Evolutionary conservation across 2,113 vertebrate genomes (phyloP).

Genomic region (Ceyx melanurus): DNA sequence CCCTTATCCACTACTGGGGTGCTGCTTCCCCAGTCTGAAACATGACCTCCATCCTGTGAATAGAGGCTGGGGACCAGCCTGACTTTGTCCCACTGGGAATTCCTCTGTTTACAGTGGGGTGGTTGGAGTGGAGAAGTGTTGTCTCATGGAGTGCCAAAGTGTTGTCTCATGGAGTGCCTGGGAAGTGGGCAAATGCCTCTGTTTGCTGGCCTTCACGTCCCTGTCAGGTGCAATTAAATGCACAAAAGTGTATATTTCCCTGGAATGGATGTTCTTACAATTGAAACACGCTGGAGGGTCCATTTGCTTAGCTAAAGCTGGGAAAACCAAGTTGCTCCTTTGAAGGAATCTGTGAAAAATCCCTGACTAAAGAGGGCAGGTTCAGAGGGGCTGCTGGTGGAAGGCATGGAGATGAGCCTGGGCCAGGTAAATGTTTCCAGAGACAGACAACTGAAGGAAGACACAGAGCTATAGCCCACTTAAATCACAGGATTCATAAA

Average conservation of each 20-base stretch:
- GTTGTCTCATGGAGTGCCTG: neutral
- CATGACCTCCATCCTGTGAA: neutral
- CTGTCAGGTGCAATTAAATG: neutral
- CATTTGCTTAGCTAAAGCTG: neutral
- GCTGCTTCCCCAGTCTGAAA: neutral
- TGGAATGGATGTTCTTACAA: neutral
- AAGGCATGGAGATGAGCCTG: neutral
- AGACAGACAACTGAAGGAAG: neutral
- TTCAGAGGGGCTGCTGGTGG: neutral
- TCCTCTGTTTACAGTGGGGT: neutral
- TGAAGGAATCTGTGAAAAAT: neutral
- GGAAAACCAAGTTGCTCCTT: neutral
- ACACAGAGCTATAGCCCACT: neutral
- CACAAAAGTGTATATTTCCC: neutral
- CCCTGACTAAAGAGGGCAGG: neutral
- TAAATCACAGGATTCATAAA: neutral
- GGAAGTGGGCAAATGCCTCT: neutral
- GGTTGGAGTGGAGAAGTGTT: neutral
- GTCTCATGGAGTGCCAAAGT: neutral
- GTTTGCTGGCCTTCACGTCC: neutral
- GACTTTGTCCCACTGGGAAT: neutral
- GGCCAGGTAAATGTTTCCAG: neutral
- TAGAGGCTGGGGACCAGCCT: neutral
- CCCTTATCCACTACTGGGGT: neutral
- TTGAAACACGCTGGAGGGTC: neutral